Evolutionary conservation across 2,113 vertebrate species (phyloP), one percentile per base, ranked within the genome.

Genomic region (Brachypodius melanocephalos): DNA sequence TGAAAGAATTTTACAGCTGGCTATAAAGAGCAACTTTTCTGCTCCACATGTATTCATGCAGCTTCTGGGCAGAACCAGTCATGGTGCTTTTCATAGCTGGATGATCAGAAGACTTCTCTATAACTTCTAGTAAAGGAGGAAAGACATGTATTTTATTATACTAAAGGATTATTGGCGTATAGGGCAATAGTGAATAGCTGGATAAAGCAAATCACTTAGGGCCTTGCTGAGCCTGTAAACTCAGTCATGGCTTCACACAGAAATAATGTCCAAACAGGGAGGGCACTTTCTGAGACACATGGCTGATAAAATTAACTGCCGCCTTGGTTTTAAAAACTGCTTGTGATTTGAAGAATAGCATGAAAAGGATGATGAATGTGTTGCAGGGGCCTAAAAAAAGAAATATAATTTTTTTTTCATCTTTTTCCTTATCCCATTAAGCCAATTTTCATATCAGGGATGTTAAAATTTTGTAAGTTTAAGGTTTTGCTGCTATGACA

Each of bases 31-130:
- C 85, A 93, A 90, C 95, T 97, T 96, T 95, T 95, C 94, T 97
- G 95, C 95, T 95, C 93, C 94, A 93, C 88, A 68, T 96, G 93
- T 81, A 93, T 83, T 91, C 85, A 71, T 86, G 88, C 91, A 77
- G 90, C 95, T 97, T 83, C 93, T 96, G 96, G 91, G 95, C 94
- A 97, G 90, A 96, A 93, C 79, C 92, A 96, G 94, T 96, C 94
- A 94, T 61, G 93, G 93, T 49, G 88, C 55, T 94, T 97, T 95
- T 95, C 92, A 92, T 96, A 96, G 93, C 82, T 96, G 94, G 90
- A 65, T 94, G 92, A 93, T 95, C 94, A 94, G 94, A 92, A 95
- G 92, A 51, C 66, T 96, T 90, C 92, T 97, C 95, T 91, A 31
- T 94, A 95, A 93, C 92, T 81, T 88, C 67, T 28, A 81, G 85